These are phyloP conservation scores for Vesta saturnalis DNA, from an alignment of 2,888 invertebrate species.

Conservation along the genomic window DNA sequence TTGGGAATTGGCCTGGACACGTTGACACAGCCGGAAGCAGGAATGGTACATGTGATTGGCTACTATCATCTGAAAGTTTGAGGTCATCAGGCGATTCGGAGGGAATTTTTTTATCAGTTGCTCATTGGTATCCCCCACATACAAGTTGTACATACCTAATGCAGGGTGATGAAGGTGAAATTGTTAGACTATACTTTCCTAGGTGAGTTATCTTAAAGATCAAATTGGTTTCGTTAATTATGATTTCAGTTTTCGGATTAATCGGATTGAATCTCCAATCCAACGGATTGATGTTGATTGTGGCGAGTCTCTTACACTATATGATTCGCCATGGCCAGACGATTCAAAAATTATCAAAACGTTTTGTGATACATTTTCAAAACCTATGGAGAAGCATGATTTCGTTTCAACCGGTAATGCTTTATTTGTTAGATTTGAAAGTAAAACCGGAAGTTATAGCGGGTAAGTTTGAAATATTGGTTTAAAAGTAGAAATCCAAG, in stretches of 20 bases:
- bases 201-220: conserved; percentile 65
- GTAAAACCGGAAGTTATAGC: conserved; percentile 91
- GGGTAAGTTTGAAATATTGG: conserved; percentile 66
- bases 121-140: conserved; percentile 94
- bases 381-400: conserved; percentile 93
- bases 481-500: not conserved
- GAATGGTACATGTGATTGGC: conserved; percentile 90
- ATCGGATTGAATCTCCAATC: conserved; percentile 89
- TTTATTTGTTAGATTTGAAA: conserved; percentile 88
- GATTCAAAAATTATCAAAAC: conserved; percentile 92
- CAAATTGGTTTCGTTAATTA: not conserved
- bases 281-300: conserved; percentile 88
- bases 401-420: conserved; percentile 90
- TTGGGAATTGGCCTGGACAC: conserved; percentile 93
- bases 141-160: conserved; percentile 92
- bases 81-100: conserved; percentile 83
- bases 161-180: conserved; percentile 86
- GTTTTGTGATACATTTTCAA: conserved; percentile 93
- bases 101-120: conserved; percentile 90
- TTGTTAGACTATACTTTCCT: conserved; percentile 89
- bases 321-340: conserved; percentile 88
- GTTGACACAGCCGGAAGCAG: conserved; percentile 89
- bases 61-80: conserved; percentile 83
- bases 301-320: conserved; percentile 88
- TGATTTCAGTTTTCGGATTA: conserved; percentile 80